These are phyloP conservation scores for Sinohyriopsis cumingii DNA, from an alignment of 2,888 invertebrate species.

Conservation along the genomic window DNA sequence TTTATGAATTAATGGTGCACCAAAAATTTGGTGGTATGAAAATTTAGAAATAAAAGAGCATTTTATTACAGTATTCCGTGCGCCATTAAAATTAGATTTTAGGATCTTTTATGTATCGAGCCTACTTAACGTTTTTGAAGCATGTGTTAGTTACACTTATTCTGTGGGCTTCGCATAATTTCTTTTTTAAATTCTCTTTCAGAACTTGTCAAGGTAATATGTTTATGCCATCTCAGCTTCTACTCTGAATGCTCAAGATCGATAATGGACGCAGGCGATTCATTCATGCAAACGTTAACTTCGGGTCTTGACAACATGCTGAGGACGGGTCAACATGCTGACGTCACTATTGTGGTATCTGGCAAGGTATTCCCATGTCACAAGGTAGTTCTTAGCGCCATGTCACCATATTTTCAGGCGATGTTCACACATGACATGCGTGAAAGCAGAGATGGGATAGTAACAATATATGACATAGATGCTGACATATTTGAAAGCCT, in stretches of 20 bases:
- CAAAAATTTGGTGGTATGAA: too few relatives aligned
- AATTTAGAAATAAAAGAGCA: too few relatives aligned
- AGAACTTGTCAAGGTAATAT: too few relatives aligned
- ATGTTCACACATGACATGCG: conserved; percentile 58
- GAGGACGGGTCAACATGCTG: conserved; percentile 55
- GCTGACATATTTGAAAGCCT: conserved; percentile 84
- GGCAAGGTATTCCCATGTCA: conserved; percentile 59
- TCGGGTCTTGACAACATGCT: conserved; percentile 51
- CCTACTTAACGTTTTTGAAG: too few relatives aligned
- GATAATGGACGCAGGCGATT: conserved; percentile 22
- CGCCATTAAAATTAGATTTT: too few relatives aligned
- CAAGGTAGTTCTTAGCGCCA: conserved; percentile 57
- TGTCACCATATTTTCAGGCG: conserved; percentile 60
- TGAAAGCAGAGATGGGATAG: conserved; percentile 52
- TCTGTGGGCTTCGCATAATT: too few relatives aligned
- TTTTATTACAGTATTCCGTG: too few relatives aligned
- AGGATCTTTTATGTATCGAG: too few relatives aligned
- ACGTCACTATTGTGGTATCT: conserved; percentile 58
- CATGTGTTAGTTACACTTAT: too few relatives aligned
- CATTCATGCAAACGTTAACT: conserved; percentile 47
- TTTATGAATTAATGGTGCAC: too few relatives aligned
- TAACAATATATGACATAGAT: conserved; percentile 73
- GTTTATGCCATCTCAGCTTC: too few relatives aligned
- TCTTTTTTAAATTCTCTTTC: too few relatives aligned
- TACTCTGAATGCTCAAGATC: neutral